These are phyloP conservation scores for Ameiurus melas DNA, from an alignment of 2,113 vertebrate species.

Conservation along the genomic window DNA sequence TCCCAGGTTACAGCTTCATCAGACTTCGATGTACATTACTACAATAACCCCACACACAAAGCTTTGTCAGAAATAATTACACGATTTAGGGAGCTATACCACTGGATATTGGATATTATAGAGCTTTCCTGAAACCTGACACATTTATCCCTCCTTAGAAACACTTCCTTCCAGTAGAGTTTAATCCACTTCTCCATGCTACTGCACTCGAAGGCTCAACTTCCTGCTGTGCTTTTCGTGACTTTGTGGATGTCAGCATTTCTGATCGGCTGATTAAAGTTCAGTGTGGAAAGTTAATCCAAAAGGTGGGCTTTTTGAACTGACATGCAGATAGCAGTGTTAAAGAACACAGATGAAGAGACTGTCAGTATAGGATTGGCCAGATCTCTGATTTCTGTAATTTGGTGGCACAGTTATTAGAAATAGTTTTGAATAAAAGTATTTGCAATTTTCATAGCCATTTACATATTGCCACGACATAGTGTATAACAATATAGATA, in stretches of 20 bases:
- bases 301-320: slow-evolving; percentile 2
- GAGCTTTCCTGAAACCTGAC: slow-evolving; percentile 22
- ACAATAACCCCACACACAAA: background rate
- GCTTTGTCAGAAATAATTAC: slow-evolving; percentile 38
- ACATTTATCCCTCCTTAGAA: slow-evolving; percentile 18
- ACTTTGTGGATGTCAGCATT: slow-evolving; percentile 35
- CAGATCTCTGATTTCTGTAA: slow-evolving; percentile 5
- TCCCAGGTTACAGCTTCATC: background rate
- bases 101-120: slow-evolving; percentile 13
- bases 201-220: slow-evolving; percentile 20
- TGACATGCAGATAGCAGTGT: slow-evolving; percentile 4
- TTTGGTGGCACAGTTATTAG: background rate
- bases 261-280: slow-evolving; percentile 32
- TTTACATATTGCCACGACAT: background rate
- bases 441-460: background rate
- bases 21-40: slow-evolving; percentile 10
- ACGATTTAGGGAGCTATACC: slow-evolving; percentile 5
- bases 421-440: background rate
- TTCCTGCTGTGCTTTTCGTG: slow-evolving; percentile 32
- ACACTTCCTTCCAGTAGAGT: slow-evolving; percentile 16
- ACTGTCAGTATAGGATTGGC: background rate
- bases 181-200: slow-evolving; percentile 47
- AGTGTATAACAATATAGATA: background rate
- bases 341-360: background rate
- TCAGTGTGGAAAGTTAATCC: slow-evolving; percentile 5